These are phyloP conservation scores for Mythimna pallens DNA, from an alignment of 2,888 invertebrate genomes.

Conservation along the genomic window DNA sequence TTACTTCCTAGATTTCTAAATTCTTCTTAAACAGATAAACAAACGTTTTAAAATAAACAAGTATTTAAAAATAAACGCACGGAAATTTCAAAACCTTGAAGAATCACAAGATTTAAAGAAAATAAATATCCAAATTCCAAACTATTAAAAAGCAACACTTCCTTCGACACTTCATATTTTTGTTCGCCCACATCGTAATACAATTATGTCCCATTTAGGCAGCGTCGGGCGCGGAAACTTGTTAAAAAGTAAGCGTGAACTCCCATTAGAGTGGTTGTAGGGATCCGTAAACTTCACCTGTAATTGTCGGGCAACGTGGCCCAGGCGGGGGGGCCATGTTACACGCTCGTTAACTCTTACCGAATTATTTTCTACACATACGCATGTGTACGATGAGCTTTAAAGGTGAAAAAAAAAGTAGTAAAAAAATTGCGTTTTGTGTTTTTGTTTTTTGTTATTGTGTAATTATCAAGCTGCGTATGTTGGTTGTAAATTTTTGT, in stretches of 20 bases:
- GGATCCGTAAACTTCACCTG: conserved; percentile 76
- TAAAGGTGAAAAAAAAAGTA: conserved; percentile 9
- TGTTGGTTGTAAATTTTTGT: not conserved
- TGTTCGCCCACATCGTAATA: conserved; percentile 62
- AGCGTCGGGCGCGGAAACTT: conserved; percentile 75
- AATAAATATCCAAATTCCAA: conserved; percentile 11
- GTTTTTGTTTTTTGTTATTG: conserved; percentile 13
- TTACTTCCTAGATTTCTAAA: not conserved
- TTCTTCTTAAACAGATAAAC: no score
- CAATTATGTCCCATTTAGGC: conserved; percentile 71
- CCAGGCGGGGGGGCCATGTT: conserved; percentile 51
- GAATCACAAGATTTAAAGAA: not conserved
- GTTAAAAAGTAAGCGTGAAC: conserved; percentile 86
- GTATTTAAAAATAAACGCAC: no score
- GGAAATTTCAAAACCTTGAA: not conserved
- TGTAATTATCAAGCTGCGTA: conserved; percentile 11
- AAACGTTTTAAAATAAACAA: not conserved
- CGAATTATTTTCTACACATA: conserved; percentile 60
- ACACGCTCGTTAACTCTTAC: conserved; percentile 67
- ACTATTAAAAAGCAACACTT: conserved; percentile 37
- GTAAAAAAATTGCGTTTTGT: not conserved
- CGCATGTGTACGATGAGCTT: conserved; percentile 34
- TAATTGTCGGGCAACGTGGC: conserved; percentile 69
- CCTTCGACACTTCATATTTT: conserved; percentile 43
- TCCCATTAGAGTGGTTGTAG: conserved; percentile 77